Evolutionary conservation across 35 echinoderm and acorn worm genomes (phyloP).

Genomic region (Heliocidaris tuberculata): DNA sequence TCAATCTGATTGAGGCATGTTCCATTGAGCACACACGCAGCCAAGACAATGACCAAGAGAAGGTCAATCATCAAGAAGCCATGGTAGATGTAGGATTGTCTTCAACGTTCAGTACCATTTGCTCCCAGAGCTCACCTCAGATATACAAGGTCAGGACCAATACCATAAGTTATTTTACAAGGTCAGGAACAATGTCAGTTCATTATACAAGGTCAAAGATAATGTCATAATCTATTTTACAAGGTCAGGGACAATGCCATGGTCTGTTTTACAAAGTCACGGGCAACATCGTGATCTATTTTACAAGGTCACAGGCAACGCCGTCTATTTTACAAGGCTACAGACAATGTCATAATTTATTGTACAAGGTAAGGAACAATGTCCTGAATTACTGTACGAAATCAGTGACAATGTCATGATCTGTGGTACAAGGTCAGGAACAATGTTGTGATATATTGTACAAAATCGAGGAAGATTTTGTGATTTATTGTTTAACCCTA

Average conservation of each 20-base stretch:
- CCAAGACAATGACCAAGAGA: conserved; percentile 77
- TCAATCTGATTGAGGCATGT: conserved; percentile 85
- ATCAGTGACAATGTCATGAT: neutral
- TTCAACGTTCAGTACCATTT: conserved; percentile 80
- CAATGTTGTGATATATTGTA: neutral
- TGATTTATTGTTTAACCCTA: no score
- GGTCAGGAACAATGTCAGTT: no score
- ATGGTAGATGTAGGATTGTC: conserved; percentile 73
- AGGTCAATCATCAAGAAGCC: conserved; percentile 77
- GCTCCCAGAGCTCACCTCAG: conserved; percentile 80
- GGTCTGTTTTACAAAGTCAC: no score
- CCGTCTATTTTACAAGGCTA: neutral
- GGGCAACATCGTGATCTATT: no score
- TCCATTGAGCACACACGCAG: conserved; percentile 62
- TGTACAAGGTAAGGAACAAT: no score
- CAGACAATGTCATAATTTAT: neutral
- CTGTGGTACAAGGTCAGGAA: neutral
- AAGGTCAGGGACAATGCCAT: no score
- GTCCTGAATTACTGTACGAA: no score
- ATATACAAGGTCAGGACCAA: conserved; percentile 66
- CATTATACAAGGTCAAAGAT: no score
- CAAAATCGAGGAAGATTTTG: no score
- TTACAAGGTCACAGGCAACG: neutral
- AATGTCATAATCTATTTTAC: no score
- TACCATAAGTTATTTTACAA: neutral